phyloP scores from a whole-genome alignment of 1,140 invertebrate species.

The Phenacoccus solenopsis region DNA sequence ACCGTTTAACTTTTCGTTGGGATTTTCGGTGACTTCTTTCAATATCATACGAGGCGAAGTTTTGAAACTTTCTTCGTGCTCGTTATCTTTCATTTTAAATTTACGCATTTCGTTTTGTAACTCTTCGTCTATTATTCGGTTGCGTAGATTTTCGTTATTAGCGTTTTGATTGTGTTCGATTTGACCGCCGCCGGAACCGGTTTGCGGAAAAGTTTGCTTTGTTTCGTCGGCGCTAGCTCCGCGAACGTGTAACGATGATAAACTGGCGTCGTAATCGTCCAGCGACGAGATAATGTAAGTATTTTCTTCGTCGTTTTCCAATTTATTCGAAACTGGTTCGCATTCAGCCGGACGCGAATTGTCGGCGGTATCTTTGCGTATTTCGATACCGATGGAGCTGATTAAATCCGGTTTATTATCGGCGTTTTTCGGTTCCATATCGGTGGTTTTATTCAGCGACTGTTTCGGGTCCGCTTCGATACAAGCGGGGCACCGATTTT shows the following conservation, averaged over 20 bases:
- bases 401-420: conserved; percentile 29
- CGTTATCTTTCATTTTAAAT: conserved; percentile 19
- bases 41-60: conserved; percentile 10
- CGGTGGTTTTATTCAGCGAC: background rate
- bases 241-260: background rate
- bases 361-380: background rate
- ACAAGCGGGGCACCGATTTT: background rate
- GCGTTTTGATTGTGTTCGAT: background rate
- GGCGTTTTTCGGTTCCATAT: background rate
- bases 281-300: background rate
- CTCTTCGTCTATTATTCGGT: conserved; percentile 8
- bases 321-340: conserved; percentile 4
- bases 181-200: background rate
- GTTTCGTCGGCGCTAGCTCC: background rate
- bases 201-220: background rate
- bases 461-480: background rate
- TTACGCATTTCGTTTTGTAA: background rate
- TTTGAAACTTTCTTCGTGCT: conserved; percentile 8
- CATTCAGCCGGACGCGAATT: background rate
- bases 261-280: conserved; percentile 5
- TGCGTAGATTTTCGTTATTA: background rate
- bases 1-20: conserved; percentile 38
- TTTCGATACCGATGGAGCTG: conserved; percentile 24
- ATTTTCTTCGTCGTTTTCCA: background rate
- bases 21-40: conserved; percentile 5